Percentiles rank a stretch among this genome's conserved stretches.
Evolutionary conservation across 2,797 vertebrate species (phyloP).

Genomic region (Epinephelus coioides): DNA sequence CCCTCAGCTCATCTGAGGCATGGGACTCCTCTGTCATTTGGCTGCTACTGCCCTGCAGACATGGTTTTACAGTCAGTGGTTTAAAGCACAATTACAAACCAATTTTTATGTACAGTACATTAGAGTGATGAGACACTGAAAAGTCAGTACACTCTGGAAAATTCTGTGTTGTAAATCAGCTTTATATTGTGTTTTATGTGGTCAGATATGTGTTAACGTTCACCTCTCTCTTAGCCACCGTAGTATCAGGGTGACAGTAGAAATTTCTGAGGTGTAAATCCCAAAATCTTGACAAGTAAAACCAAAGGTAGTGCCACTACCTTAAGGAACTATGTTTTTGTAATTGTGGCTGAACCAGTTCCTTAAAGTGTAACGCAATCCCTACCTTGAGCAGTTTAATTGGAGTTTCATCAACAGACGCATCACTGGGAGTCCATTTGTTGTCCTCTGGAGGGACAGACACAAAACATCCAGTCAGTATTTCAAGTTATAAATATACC

Average conservation of each 20-base stretch:
- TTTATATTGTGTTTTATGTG: too few relatives aligned
- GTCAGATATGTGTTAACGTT: too few relatives aligned
- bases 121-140: too few relatives aligned
- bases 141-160: too few relatives aligned
- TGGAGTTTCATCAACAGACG: constrained; percentile 20
- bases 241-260: too few relatives aligned
- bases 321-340: too few relatives aligned
- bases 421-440: constrained; percentile 5
- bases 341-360: neutral
- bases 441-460: constrained; percentile 49
- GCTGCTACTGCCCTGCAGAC: constrained; percentile 34
- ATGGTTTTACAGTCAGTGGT: neutral
- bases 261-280: too few relatives aligned
- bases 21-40: constrained; percentile 4
- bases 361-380: neutral
- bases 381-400: constrained; percentile 48
- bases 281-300: too few relatives aligned
- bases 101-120: too few relatives aligned
- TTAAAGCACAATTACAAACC: neutral
- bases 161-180: too few relatives aligned
- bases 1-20: constrained; percentile 47
- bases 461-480: neutral
- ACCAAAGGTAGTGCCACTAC: too few relatives aligned
- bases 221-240: too few relatives aligned
- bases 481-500: neutral